A percentile compares a stretch with the other conserved stretches of the same genome.
Evolutionary conservation across 2,888 invertebrate species (phyloP).

Genomic region (Hyposoter didymator): DNA sequence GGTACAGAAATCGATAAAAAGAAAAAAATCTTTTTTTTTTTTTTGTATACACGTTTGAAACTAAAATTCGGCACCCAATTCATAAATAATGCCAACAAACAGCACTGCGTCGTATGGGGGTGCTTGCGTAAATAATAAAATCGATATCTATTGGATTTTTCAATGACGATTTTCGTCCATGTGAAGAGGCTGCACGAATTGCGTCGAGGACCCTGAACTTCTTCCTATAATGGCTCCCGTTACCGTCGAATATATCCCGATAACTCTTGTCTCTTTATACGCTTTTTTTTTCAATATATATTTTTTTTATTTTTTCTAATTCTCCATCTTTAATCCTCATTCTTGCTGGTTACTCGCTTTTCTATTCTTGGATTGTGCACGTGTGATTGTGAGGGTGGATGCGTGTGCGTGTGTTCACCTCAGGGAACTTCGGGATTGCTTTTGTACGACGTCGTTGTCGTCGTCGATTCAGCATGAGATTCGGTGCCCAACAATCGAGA

Average conservation of each 20-base stretch:
- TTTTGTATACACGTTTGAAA: neutral
- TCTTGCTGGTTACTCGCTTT: constrained; percentile 13
- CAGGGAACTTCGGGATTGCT: constrained; percentile 59
- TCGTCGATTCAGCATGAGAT: constrained; percentile 64
- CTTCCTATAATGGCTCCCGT: constrained; percentile 38
- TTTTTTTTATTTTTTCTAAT: neutral
- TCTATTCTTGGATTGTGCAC: neutral
- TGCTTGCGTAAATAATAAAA: neutral
- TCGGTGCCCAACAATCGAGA: constrained; percentile 61
- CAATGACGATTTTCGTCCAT: neutral
- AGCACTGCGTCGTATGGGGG: neutral
- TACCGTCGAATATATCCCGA: constrained; percentile 54
- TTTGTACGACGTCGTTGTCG: constrained; percentile 42
- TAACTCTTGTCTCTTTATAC: constrained; percentile 55
- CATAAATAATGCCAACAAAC: neutral
- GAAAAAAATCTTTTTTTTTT: neutral
- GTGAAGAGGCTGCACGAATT: neutral
- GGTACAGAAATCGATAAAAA: neutral
- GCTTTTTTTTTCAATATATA: neutral
- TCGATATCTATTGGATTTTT: neutral
- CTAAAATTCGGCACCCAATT: neutral
- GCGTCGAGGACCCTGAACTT: neutral
- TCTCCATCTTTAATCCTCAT: constrained; percentile 17
- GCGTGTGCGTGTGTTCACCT: constrained; percentile 39
- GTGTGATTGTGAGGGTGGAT: neutral